Percentiles rank a stretch among this genome's conserved stretches.
These are phyloP conservation scores for Melanocharis versteri DNA, from an alignment of 2,113 vertebrate genomes.

Conservation along the genomic window DNA sequence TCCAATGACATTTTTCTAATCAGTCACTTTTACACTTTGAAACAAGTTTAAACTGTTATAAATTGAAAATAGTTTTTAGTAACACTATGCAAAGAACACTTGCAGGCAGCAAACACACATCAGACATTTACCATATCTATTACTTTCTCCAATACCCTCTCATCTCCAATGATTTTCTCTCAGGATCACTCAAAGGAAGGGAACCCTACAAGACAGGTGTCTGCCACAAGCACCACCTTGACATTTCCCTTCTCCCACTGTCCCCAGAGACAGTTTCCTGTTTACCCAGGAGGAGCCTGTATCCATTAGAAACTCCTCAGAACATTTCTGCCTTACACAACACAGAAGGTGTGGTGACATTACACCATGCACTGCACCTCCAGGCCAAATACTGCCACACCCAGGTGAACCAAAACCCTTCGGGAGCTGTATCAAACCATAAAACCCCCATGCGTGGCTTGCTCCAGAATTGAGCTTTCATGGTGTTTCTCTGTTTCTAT, in stretches of 20 bases:
- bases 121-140: background rate
- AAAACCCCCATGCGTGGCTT: background rate
- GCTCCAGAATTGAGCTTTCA: background rate
- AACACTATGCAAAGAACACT: background rate
- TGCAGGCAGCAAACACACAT: background rate
- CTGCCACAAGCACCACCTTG: background rate
- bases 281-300: background rate
- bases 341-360: background rate
- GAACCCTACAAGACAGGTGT: background rate
- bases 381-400: slow-evolving; percentile 7
- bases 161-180: background rate
- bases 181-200: background rate
- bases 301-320: background rate
- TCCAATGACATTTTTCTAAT: background rate
- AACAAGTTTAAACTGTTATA: background rate
- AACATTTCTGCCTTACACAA: background rate
- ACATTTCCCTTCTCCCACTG: background rate
- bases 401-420: background rate
- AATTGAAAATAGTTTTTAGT: background rate
- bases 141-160: background rate
- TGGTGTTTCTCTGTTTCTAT: background rate
- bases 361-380: background rate
- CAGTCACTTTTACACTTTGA: background rate
- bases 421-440: background rate
- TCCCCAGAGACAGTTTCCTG: rapidly evolving